Percentiles rank a stretch among this genome's conserved stretches.
Evolutionary conservation across 2,797 vertebrate genomes (phyloP).

Genomic region (Orestias chungarensis): DNA sequence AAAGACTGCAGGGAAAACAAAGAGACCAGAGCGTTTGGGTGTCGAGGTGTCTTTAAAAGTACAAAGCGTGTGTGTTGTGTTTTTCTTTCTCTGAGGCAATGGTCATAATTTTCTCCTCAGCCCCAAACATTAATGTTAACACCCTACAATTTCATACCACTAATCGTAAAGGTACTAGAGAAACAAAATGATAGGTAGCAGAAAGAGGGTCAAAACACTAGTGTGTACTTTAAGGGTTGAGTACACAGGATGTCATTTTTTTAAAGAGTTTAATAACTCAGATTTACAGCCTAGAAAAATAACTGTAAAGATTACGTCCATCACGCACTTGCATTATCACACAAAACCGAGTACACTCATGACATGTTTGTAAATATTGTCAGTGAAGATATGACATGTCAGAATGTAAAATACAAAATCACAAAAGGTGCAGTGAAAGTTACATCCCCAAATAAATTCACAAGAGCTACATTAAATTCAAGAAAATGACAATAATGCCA

Average conservation of each 20-base stretch:
- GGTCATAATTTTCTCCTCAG: neutral
- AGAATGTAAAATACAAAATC: too few relatives aligned
- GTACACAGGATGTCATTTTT: neutral
- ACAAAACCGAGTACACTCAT: neutral
- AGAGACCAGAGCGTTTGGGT: conserved; percentile 4
- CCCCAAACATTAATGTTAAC: neutral
- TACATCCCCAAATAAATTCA: too few relatives aligned
- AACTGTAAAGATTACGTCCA: neutral
- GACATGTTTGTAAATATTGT: neutral
- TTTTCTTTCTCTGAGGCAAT: conserved; percentile 1
- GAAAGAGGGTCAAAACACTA: neutral
- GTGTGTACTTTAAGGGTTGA: neutral
- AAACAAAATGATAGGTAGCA: neutral
- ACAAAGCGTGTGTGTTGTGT: conserved; percentile 3
- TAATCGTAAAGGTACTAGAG: neutral
- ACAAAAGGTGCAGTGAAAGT: too few relatives aligned
- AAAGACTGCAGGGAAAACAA: conserved; percentile 5
- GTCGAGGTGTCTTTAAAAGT: conserved; percentile 16
- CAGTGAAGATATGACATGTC: neutral
- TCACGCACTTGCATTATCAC: too few relatives aligned
- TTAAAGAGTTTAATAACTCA: neutral
- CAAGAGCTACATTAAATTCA: too few relatives aligned
- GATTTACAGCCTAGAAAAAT: neutral
- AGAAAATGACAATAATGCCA: too few relatives aligned
- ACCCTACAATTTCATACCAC: conserved; percentile 6